Conservation (phyloP, 2,797 vertebrate species). For the Hyperoplus immaculatus region DNA sequence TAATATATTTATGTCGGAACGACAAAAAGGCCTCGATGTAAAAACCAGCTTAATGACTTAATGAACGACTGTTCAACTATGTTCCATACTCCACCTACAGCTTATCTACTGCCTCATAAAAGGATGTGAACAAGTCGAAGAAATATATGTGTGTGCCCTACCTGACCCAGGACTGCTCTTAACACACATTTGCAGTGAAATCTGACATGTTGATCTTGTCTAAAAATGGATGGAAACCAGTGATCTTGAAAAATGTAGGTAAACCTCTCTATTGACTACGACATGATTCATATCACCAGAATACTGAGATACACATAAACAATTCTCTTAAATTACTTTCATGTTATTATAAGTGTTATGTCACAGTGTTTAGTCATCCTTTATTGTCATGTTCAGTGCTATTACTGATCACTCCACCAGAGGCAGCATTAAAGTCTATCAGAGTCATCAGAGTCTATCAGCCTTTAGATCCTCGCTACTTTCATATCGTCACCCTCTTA, state of each 20-base stretch:
- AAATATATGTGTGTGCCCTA: neutral
- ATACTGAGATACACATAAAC: no score
- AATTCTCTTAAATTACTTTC: no score
- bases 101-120: neutral
- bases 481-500: neutral
- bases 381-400: neutral
- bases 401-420: conserved; percentile 6
- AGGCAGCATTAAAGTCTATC: conserved; percentile 30
- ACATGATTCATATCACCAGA: no score
- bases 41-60: neutral
- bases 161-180: neutral
- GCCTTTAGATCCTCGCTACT: conserved; percentile 12
- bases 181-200: neutral
- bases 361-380: no score
- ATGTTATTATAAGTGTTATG: no score
- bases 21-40: neutral
- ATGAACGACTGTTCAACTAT: neutral
- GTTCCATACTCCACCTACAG: neutral
- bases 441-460: neutral
- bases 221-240: no score
- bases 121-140: neutral
- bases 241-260: no score
- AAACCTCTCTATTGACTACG: no score
- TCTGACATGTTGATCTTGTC: no score
- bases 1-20: neutral